A percentile compares a stretch with the other conserved stretches of the same genome.
Conservation (phyloP, 2,113 vertebrate genomes). For the Notiomystis cincta region DNA sequence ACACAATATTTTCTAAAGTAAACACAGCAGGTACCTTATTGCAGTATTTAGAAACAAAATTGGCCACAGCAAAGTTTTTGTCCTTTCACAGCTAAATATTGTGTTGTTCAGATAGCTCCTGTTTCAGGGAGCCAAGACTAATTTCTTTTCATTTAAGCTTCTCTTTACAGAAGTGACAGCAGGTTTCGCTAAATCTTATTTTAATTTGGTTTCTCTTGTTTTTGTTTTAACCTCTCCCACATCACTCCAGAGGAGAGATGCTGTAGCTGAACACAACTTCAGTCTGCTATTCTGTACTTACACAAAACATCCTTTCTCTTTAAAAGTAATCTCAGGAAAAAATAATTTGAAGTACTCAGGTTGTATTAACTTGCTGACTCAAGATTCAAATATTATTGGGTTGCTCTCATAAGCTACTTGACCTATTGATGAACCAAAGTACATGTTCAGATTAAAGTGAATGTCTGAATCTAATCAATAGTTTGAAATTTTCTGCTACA, state of each 20-base stretch:
- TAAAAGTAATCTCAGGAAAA: not conserved
- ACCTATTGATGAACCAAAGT: constrained; percentile 10
- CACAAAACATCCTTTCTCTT: not conserved
- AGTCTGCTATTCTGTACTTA: not conserved
- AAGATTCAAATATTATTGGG: not conserved
- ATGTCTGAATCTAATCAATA: constrained; percentile 33
- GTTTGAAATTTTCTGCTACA: constrained; percentile 50
- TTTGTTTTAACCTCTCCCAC: not conserved
- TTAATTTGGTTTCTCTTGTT: not conserved
- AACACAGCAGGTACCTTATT: not conserved
- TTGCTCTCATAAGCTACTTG: not conserved
- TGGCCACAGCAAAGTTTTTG: not conserved
- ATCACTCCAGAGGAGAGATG: not conserved
- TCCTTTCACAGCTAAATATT: not conserved
- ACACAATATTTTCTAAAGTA: not conserved
- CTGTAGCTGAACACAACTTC: not conserved
- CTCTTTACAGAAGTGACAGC: not conserved
- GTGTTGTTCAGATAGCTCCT: not conserved
- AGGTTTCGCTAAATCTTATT: not conserved
- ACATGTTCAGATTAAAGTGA: constrained; percentile 16
- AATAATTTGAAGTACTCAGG: not conserved
- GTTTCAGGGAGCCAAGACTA: not conserved
- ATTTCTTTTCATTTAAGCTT: not conserved
- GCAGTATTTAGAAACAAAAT: not conserved
- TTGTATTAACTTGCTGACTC: not conserved